Conservation (phyloP, 2,797 vertebrate genomes). For the Streptopelia turtur region DNA sequence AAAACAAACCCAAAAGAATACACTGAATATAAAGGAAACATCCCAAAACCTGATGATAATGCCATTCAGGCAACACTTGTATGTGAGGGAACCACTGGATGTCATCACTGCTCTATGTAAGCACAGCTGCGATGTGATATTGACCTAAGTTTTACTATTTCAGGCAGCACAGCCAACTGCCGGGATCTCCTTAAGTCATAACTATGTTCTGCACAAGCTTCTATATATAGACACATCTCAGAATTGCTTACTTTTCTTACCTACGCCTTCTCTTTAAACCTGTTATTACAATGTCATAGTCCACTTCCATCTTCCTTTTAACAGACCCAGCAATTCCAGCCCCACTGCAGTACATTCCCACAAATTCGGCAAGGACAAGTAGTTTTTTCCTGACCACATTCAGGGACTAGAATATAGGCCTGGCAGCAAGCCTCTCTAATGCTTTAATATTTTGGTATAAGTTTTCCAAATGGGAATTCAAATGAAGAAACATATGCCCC, state of each 20-base stretch:
- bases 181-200: background rate
- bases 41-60: background rate
- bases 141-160: background rate
- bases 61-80: background rate
- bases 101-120: background rate
- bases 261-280: background rate
- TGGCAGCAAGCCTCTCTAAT: background rate
- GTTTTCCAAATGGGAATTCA: conserved; percentile 18
- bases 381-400: background rate
- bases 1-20: background rate
- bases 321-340: background rate
- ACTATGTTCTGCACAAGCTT: background rate
- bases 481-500: background rate
- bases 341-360: background rate
- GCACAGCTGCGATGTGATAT: background rate
- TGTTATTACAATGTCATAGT: background rate
- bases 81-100: background rate
- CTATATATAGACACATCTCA: background rate
- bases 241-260: background rate
- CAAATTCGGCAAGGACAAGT: background rate
- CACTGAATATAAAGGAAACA: background rate
- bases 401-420: background rate
- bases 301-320: background rate
- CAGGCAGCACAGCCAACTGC: background rate
- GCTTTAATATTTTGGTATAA: background rate